These are phyloP conservation scores for Dysdera silvatica DNA, from an alignment of 1,140 invertebrate species.

Conservation along the genomic window DNA sequence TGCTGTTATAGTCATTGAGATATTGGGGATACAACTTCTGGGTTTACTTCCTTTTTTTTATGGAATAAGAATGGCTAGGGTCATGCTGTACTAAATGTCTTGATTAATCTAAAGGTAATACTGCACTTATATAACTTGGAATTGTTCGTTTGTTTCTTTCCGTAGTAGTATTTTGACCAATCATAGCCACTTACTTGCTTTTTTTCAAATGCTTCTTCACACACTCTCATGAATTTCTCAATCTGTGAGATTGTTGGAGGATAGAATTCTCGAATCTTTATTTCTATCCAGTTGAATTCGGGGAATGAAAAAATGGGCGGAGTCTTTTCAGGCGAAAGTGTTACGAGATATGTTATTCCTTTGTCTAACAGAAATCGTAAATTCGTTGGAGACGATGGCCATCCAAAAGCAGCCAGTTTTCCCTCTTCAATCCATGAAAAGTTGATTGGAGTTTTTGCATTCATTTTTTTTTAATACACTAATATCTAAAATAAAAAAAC, in stretches of 20 bases:
- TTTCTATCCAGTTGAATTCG: constrained; percentile 50
- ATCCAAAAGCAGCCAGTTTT: constrained; percentile 55
- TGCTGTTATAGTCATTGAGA: too few relatives aligned
- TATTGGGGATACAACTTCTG: too few relatives aligned
- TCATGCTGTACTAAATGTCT: too few relatives aligned
- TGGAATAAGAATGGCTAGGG: too few relatives aligned
- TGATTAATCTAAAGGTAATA: too few relatives aligned
- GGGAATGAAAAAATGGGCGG: constrained; percentile 48
- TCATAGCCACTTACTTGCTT: too few relatives aligned
- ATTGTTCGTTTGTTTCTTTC: too few relatives aligned
- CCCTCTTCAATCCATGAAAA: constrained; percentile 30
- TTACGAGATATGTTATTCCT: constrained; percentile 51
- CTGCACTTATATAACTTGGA: too few relatives aligned
- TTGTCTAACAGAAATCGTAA: constrained; percentile 52
- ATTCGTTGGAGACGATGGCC: constrained; percentile 52
- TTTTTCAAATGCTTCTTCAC: constrained; percentile 39
- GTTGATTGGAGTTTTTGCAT: constrained; percentile 9
- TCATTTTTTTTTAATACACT: background rate
- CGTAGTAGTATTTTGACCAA: too few relatives aligned
- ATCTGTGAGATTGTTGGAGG: constrained; percentile 58
- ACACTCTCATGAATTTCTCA: constrained; percentile 57
- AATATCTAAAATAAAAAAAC: too few relatives aligned
- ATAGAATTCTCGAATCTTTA: constrained; percentile 57
- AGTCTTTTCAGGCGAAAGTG: constrained; percentile 54
- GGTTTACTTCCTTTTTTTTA: too few relatives aligned